Evolutionary conservation across 2,797 vertebrate genomes (phyloP), one percentile per base, ranked within the genome.

Genomic region (Enteromius trimaculatus): DNA sequence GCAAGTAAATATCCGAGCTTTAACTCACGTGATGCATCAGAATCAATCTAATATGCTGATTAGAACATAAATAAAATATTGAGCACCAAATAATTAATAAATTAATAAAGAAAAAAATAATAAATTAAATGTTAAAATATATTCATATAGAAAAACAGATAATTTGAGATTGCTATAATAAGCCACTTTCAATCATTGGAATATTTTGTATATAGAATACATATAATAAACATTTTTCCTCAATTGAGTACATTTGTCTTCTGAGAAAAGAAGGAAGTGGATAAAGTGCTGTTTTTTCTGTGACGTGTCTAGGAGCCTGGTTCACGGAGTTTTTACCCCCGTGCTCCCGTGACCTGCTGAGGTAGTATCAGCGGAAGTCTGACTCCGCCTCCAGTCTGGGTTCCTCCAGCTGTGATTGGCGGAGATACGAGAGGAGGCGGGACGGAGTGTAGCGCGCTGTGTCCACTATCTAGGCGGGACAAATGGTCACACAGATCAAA

Each of bases 401-500:
- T 51, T 60, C 23, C 42, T 68, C 2, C 14, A 3, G 34, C 62
- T 70, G 16, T 86, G 82, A 81, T 90, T 89, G 89, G 88, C 51
- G 82, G 51, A 74, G 68, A 80, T 64, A 42, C 23, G 68, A 13
- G 64, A 19, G 70, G 82, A 66, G 71, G 58, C 19, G 68, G 70
- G 62, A 80, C 85, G 72, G 76, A 68, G 60, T 44, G 65, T 26
- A 53, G 84, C 80, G 81, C 85, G 64, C 72, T 49, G 47, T 78
- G 82, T 79, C 80, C 89, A 88, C 85, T 86, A 85, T 11, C 71
- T 79, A 90, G 93, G 92, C 92, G 92, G 92, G 90, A 82, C 89
- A 75, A 88, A 84, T 16, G 31, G 88, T 75, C 85, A 86, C 60
- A 81, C 62, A 51, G 42, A 68, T 72, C 60, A 29, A 78, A 85